These are phyloP conservation scores for Gulo gulo DNA, from an alignment of 2,113 vertebrate genomes.

Conservation along the genomic window DNA sequence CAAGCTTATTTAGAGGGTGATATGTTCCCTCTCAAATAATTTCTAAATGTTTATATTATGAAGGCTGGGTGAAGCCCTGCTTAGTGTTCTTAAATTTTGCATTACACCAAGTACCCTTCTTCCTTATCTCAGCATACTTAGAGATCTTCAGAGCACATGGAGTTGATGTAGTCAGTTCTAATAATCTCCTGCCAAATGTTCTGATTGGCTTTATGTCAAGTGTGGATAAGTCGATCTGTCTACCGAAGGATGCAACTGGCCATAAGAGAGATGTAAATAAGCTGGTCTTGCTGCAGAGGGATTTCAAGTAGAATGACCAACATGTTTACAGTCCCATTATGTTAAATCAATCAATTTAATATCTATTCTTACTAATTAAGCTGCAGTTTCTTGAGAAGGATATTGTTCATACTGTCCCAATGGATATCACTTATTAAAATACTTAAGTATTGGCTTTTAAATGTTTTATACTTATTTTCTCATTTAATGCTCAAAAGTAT, in stretches of 20 bases:
- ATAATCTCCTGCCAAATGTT: background rate
- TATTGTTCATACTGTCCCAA: background rate
- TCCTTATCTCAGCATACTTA: background rate
- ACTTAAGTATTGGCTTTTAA: background rate
- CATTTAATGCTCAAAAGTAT: background rate
- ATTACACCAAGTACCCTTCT: background rate
- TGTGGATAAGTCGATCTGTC: background rate
- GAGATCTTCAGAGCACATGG: background rate
- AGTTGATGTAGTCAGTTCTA: background rate
- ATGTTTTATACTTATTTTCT: background rate
- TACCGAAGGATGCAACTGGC: background rate
- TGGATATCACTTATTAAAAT: background rate
- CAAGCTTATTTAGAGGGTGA: background rate
- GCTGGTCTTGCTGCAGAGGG: background rate
- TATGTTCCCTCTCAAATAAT: background rate
- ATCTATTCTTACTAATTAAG: background rate
- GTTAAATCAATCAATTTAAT: background rate
- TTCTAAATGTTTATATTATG: background rate
- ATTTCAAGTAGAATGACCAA: background rate
- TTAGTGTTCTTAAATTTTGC: background rate
- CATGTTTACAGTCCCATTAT: background rate
- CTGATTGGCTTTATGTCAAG: background rate
- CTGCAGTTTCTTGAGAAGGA: background rate
- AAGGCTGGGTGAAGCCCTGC: background rate
- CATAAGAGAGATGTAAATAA: background rate